Evolutionary conservation across 2,797 vertebrate species (phyloP), one percentile per base, ranked within the genome.

Genomic region (Neosalanx taihuensis): DNA sequence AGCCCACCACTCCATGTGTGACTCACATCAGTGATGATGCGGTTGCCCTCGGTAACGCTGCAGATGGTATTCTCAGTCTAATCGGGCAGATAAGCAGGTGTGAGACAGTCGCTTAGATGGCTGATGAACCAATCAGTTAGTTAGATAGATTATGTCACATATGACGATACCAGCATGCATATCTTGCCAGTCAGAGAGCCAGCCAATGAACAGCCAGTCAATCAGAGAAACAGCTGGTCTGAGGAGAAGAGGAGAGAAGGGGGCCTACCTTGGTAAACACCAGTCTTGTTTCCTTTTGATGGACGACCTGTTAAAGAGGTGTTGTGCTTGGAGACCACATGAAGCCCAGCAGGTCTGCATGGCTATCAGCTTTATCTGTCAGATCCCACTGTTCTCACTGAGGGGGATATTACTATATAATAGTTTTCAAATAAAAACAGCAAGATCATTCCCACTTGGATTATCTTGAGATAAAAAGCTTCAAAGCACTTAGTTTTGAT

Each of bases 21-120:
- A 82, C 64, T 82, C 78, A 80, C 53, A 29, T 70, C 41, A 37
- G 29, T 23, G 69, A 69, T 75, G 78, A 62, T 69, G 56, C 75
- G 41, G 75, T 82, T 70, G 74, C 75, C 72, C 64, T 61, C 61
- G 74, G 75, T 77, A 72, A 71, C 71, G 66, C 30, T 7, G 49
- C 58, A 69, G 66, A 65, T 67, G 51, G 57, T 64, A 64, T 79
- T 73, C 72, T 63, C 71, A 64, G 66, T 12, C 59, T 66, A 53
- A 37, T 76, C 69, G 26, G 37, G 71, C 62, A 51, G 56, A 51
- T 29, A 18, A 26, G 56, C n/a, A 60, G 37, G 60, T 69, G 64
- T 18, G n/a, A 29, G 15, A 6, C 41, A 29, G 63, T 26, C 20
- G 4, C 23, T 26, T 12, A 60, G 10, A 23, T 1, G 51, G 46